Percentiles rank a stretch among this genome's conserved stretches.
Evolutionary conservation across 1,140 invertebrate species (phyloP).

Genomic region (Mamestra configurata): DNA sequence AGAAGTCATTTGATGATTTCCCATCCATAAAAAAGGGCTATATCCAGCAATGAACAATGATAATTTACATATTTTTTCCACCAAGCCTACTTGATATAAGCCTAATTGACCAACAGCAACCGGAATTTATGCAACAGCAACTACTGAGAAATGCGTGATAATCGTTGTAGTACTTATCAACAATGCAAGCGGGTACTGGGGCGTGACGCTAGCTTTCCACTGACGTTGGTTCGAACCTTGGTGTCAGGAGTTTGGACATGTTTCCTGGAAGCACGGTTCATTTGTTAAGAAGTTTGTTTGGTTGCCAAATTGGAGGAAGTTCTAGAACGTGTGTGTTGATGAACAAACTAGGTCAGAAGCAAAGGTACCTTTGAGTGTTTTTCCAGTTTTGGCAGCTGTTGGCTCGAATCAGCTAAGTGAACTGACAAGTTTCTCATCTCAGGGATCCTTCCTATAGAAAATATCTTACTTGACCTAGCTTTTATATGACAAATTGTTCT

Average conservation of each 20-base stretch:
- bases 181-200: constrained; percentile 28
- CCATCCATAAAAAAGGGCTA: too few species aligned
- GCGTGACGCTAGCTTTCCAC: constrained; percentile 39
- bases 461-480: too few species aligned
- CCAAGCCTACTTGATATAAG: neutral
- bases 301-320: neutral
- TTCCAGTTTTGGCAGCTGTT: too few species aligned
- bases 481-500: too few species aligned
- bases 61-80: neutral
- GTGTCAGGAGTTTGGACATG: neutral
- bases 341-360: too few species aligned
- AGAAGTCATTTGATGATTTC: too few species aligned
- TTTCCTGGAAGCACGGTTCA: constrained; percentile 32
- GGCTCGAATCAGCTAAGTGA: too few species aligned
- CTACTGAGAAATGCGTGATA: constrained; percentile 4
- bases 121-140: neutral
- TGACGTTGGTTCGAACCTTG: neutral
- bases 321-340: neutral
- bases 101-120: constrained; percentile 1
- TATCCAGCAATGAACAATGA: neutral
- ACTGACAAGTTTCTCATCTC: too few species aligned
- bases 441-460: too few species aligned
- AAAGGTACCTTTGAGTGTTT: too few species aligned
- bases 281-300: neutral
- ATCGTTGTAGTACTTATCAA: neutral